phyloP scores from a whole-genome alignment of 2,797 vertebrate genomes.

The Sternotherus odoratus region DNA sequence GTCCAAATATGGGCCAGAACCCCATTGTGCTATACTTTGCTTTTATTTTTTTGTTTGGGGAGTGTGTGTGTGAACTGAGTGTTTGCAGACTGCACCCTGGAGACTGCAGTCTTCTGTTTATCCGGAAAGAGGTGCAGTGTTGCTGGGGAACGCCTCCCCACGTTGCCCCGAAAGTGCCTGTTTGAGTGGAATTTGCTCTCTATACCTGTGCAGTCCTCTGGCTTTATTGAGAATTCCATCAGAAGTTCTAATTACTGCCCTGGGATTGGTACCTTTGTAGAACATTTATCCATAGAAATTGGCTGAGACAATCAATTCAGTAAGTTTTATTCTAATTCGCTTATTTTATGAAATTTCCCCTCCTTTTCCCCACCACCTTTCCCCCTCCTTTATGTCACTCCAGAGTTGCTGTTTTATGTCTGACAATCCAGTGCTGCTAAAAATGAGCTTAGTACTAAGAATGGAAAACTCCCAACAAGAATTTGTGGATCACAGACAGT shows the following conservation, averaged over 20 bases:
- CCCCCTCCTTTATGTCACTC: constrained; percentile 38
- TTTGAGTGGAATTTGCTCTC: not conserved
- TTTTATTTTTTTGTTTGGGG: not conserved
- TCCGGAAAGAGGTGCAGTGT: not conserved
- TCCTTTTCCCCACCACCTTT: not conserved
- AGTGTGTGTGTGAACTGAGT: not conserved
- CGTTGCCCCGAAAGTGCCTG: not conserved
- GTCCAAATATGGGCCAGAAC: not conserved
- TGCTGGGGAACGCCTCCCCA: not conserved
- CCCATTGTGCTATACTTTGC: not conserved
- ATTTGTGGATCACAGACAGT: constrained; percentile 94
- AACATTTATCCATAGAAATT: constrained; percentile 3
- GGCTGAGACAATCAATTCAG: not conserved
- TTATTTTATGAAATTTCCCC: not conserved
- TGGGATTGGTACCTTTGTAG: not conserved
- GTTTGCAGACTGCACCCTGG: not conserved
- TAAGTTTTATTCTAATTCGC: not conserved
- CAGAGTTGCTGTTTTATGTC: constrained; percentile 85
- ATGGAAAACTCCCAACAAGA: constrained; percentile 86
- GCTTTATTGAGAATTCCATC: constrained; percentile 47
- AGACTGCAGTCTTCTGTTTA: not conserved
- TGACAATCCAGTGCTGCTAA: constrained; percentile 87
- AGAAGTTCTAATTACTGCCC: not conserved
- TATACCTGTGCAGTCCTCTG: constrained; percentile 6
- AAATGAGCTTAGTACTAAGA: constrained; percentile 91